Evolutionary conservation across 2,113 vertebrate species (phyloP).

Genomic region (Puffinus mauretanicus): DNA sequence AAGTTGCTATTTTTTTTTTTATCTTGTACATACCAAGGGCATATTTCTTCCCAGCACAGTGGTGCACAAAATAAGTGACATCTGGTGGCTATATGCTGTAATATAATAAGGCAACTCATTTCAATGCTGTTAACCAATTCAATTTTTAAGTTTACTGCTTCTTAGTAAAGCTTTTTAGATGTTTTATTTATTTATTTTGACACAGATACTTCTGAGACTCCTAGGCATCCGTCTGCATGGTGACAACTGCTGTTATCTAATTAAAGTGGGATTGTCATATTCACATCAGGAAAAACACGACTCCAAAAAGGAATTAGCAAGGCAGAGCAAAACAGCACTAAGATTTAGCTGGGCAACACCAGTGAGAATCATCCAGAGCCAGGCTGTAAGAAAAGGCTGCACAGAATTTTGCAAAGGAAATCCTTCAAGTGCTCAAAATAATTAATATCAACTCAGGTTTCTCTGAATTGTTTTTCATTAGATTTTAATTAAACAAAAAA

Average conservation of each 20-base stretch:
- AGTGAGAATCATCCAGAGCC: not conserved
- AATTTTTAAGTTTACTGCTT: not conserved
- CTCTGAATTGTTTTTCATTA: not conserved
- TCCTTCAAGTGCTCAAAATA: not conserved
- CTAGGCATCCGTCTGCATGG: not conserved
- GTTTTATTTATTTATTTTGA: conserved; percentile 25
- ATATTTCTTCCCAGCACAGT: not conserved
- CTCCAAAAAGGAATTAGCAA: not conserved
- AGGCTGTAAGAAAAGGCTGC: not conserved
- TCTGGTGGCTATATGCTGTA: not conserved
- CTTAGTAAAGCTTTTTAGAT: not conserved
- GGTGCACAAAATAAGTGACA: conserved; percentile 1
- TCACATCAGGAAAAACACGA: not conserved
- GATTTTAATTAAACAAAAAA: not conserved
- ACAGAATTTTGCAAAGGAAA: not conserved
- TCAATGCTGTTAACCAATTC: not conserved
- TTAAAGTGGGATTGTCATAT: not conserved
- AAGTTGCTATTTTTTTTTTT: not conserved
- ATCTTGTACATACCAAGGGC: not conserved
- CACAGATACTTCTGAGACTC: not conserved
- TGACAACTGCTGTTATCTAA: not conserved
- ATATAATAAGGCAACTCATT: not conserved
- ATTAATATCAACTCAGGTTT: not conserved
- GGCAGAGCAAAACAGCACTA: not conserved
- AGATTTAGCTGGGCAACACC: not conserved